Evolutionary conservation across 1,140 invertebrate genomes (phyloP).

Genomic region (Calycopis cecrops): DNA sequence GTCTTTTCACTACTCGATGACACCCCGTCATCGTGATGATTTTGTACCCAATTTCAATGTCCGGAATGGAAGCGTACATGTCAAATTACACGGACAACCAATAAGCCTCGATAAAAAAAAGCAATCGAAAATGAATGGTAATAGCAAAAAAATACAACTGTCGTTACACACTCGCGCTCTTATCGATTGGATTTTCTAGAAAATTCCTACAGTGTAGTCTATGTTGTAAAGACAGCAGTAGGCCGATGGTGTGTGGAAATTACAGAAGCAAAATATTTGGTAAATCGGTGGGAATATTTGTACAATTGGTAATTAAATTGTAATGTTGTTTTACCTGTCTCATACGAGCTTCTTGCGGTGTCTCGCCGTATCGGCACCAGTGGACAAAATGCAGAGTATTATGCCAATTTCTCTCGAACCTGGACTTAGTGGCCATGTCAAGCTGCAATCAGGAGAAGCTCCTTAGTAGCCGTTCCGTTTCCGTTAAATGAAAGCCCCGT

Average conservation of each 20-base stretch:
- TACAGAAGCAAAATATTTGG: conserved; percentile 3
- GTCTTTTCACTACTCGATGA: conserved; percentile 44
- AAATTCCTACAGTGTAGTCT: neutral
- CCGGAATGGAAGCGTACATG: conserved; percentile 23
- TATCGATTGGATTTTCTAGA: conserved; percentile 3
- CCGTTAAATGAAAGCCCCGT: conserved; percentile 63
- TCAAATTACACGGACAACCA: conserved; percentile 3
- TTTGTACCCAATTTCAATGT: conserved; percentile 42
- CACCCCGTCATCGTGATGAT: conserved; percentile 42
- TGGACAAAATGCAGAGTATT: conserved; percentile 82
- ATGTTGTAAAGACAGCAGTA: conserved; percentile 3
- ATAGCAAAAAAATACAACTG: neutral
- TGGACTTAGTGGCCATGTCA: conserved; percentile 73
- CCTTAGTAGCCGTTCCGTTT: conserved; percentile 68
- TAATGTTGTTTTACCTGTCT: conserved; percentile 73
- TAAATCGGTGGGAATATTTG: neutral
- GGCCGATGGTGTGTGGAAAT: conserved; percentile 1
- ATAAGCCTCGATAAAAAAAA: neutral
- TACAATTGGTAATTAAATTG: too few species aligned
- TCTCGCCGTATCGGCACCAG: conserved; percentile 80
- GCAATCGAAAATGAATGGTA: too few species aligned
- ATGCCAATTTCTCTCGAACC: conserved; percentile 79
- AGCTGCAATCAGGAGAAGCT: conserved; percentile 74
- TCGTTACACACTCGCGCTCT: neutral
- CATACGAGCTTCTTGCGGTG: conserved; percentile 78